Evolutionary conservation across 2,113 vertebrate species (phyloP).

Genomic region (Blennius ocellaris): DNA sequence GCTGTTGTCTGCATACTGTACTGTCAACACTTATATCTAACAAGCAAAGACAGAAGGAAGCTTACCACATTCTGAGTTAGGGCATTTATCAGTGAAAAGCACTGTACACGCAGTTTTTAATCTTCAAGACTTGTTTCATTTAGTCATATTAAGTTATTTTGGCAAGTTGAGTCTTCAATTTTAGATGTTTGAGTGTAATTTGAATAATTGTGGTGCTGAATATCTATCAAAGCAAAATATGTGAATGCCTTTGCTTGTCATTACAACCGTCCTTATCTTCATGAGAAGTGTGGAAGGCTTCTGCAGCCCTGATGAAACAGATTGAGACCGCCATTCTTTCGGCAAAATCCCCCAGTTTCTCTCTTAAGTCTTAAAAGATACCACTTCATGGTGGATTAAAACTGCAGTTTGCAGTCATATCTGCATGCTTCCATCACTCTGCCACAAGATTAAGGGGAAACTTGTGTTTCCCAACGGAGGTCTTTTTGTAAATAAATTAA

Average conservation of each 20-base stretch:
- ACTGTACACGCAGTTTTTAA: not conserved
- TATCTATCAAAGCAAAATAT: slow-evolving; percentile 58
- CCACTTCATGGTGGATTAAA: slow-evolving; percentile 67
- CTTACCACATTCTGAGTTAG: not conserved
- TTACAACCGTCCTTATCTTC: slow-evolving; percentile 47
- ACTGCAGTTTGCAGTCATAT: slow-evolving; percentile 42
- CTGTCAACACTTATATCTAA: slow-evolving; percentile 16
- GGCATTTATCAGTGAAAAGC: slow-evolving; percentile 4
- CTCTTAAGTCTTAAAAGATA: slow-evolving; percentile 57
- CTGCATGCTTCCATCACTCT: slow-evolving; percentile 44
- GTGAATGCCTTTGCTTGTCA: slow-evolving; percentile 54
- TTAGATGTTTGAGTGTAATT: slow-evolving; percentile 32
- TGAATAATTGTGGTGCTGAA: slow-evolving; percentile 22
- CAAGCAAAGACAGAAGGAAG: not conserved
- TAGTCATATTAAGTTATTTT: not conserved
- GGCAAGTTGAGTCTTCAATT: slow-evolving; percentile 10
- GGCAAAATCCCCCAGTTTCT: slow-evolving; percentile 59
- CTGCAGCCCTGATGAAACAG: slow-evolving; percentile 60
- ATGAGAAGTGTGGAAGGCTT: slow-evolving; percentile 19
- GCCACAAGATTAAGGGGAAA: slow-evolving; percentile 46
- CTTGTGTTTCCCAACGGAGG: slow-evolving; percentile 30
- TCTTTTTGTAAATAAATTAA: slow-evolving; percentile 42
- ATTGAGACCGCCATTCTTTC: slow-evolving; percentile 50
- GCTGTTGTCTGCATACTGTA: slow-evolving; percentile 11
- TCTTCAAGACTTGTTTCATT: slow-evolving; percentile 29